A percentile compares a stretch with the other conserved stretches of the same genome.
phyloP scores from a whole-genome alignment of 2,888 invertebrate species.

The Hyposoter didymator region DNA sequence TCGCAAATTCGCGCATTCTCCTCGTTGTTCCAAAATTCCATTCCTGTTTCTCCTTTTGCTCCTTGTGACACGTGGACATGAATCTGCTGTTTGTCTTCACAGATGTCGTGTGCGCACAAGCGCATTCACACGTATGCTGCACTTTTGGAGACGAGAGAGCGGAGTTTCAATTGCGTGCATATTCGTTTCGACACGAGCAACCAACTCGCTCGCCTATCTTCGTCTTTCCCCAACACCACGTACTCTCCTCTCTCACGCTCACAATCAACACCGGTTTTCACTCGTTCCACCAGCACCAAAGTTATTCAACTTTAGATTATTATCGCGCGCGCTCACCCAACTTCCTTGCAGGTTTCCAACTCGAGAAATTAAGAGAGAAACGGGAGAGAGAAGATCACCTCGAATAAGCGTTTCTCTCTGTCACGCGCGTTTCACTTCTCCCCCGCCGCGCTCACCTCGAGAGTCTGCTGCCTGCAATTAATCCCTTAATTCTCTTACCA shows the following conservation, averaged over 20 bases:
- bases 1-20: constrained; percentile 28
- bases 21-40: constrained; percentile 3
- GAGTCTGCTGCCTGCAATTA: neutral
- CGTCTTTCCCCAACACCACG: constrained; percentile 39
- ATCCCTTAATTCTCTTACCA: neutral
- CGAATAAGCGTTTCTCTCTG: constrained; percentile 16
- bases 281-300: constrained; percentile 69
- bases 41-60: constrained; percentile 13
- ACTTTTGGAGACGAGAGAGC: constrained; percentile 10
- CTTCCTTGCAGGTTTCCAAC: constrained; percentile 74
- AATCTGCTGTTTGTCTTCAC: constrained; percentile 28
- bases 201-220: constrained; percentile 58
- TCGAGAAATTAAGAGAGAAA: constrained; percentile 14
- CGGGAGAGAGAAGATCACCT: neutral
- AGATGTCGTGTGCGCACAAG: neutral
- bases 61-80: constrained; percentile 1
- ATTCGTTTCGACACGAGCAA: constrained; percentile 48
- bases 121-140: neutral
- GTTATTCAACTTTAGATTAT: constrained; percentile 80
- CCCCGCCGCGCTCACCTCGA: neutral
- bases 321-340: constrained; percentile 78
- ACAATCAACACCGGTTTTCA: constrained; percentile 7
- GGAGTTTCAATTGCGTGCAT: constrained; percentile 44
- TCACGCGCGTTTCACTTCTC: constrained; percentile 8
- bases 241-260: neutral